Conservation (phyloP, 1,140 invertebrate genomes). For the Calycopis cecrops region DNA sequence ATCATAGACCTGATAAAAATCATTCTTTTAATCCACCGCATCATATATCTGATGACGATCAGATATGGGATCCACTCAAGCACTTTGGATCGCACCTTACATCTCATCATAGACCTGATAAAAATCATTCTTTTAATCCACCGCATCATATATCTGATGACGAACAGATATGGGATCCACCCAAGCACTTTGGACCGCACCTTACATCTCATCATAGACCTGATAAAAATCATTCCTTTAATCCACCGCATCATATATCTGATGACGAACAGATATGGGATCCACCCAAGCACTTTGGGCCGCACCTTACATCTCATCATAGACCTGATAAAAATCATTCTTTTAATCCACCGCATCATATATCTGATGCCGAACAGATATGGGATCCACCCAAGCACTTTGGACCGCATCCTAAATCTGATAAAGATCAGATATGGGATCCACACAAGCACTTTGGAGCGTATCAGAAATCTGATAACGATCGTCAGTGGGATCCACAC, state of each 20-base stretch:
- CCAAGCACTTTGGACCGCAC: neutral
- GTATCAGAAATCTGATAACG: too few relatives aligned
- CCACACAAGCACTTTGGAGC: neutral
- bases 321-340: neutral
- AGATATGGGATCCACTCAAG: neutral
- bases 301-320: neutral
- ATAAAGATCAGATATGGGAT: neutral
- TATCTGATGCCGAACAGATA: too few relatives aligned
- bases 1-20: neutral
- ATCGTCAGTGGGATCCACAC: too few relatives aligned
- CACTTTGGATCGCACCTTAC: too few relatives aligned
- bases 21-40: too few relatives aligned
- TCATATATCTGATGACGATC: neutral
- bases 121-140: neutral
- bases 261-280: too few relatives aligned
- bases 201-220: neutral
- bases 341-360: neutral
- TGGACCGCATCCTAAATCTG: neutral
- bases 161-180: too few relatives aligned
- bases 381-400: neutral
- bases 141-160: neutral
- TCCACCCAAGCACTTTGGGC: neutral
- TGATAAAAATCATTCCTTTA: too few relatives aligned
- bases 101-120: neutral
- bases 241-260: neutral